These are phyloP conservation scores for Microtus oregoni DNA, from an alignment of 2,113 vertebrate species.

Conservation along the genomic window DNA sequence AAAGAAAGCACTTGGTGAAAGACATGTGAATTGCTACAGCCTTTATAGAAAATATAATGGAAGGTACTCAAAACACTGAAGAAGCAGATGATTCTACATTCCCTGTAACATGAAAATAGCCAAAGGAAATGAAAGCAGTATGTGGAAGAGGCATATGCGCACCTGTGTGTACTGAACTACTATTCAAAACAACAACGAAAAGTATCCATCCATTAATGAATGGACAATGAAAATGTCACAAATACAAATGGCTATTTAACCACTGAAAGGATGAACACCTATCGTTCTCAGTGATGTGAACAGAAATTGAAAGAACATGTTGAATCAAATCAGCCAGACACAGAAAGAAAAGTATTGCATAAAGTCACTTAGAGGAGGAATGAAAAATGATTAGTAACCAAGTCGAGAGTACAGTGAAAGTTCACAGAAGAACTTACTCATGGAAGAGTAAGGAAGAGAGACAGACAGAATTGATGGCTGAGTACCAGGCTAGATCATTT, in stretches of 20 bases:
- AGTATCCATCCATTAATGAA: not conserved
- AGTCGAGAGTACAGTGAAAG: not conserved
- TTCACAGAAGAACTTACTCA: not conserved
- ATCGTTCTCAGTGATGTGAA: not conserved
- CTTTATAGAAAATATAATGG: not conserved
- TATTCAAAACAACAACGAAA: not conserved
- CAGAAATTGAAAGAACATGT: not conserved
- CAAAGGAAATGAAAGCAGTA: not conserved
- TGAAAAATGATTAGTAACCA: not conserved
- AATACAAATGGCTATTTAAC: not conserved
- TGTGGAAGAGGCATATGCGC: not conserved
- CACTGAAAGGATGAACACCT: not conserved
- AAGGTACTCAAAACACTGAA: not conserved
- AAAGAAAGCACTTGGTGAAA: not conserved
- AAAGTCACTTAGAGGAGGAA: too few species aligned
- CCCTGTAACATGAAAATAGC: not conserved
- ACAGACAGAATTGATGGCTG: too few species aligned
- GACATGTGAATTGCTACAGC: not conserved
- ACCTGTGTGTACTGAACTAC: not conserved
- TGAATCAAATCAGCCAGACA: not conserved
- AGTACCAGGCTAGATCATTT: not conserved
- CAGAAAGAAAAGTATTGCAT: not conserved
- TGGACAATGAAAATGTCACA: not conserved
- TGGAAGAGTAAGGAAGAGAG: too few species aligned
- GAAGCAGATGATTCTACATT: not conserved